Conservation (phyloP, 1,140 invertebrate genomes). For the Rhizoglyphus robini region DNA sequence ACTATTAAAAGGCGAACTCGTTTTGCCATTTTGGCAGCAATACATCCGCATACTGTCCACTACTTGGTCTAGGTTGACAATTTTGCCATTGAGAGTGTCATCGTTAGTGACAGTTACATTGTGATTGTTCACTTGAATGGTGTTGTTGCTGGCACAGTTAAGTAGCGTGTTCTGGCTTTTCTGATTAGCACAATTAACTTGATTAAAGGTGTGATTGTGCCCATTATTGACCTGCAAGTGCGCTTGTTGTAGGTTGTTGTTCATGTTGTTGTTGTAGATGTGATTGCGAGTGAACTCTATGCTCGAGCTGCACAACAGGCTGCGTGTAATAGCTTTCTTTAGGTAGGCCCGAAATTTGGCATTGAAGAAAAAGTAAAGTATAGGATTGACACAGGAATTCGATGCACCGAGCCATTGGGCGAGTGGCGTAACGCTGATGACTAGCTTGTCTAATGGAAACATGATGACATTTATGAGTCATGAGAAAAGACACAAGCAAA, state of each 20-base stretch:
- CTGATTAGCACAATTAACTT: too few relatives aligned
- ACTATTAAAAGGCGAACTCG: too few relatives aligned
- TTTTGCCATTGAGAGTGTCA: too few relatives aligned
- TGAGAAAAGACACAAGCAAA: constrained; percentile 15
- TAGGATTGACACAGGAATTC: constrained; percentile 39
- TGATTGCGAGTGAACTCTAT: not conserved
- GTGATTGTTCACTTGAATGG: too few relatives aligned
- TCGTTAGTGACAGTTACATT: too few relatives aligned
- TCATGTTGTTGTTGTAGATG: not conserved
- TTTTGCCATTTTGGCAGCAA: too few relatives aligned
- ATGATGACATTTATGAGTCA: not conserved
- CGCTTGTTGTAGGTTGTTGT: constrained; percentile 15
- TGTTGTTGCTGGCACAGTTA: too few relatives aligned
- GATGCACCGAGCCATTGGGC: constrained; percentile 42
- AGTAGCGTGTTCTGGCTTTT: too few relatives aligned
- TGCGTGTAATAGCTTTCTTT: constrained; percentile 4
- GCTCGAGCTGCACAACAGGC: not conserved
- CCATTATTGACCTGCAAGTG: not conserved
- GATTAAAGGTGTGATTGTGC: not conserved
- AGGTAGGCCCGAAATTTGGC: constrained; percentile 36
- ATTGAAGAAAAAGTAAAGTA: constrained; percentile 41
- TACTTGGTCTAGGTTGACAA: too few relatives aligned
- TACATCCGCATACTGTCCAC: too few relatives aligned
- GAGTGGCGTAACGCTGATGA: constrained; percentile 31
- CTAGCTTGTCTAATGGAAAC: constrained; percentile 5